A percentile compares a stretch with the other conserved stretches of the same genome.
phyloP scores from a whole-genome alignment of 2,888 invertebrate species.

The Drosophila helvetica region DNA sequence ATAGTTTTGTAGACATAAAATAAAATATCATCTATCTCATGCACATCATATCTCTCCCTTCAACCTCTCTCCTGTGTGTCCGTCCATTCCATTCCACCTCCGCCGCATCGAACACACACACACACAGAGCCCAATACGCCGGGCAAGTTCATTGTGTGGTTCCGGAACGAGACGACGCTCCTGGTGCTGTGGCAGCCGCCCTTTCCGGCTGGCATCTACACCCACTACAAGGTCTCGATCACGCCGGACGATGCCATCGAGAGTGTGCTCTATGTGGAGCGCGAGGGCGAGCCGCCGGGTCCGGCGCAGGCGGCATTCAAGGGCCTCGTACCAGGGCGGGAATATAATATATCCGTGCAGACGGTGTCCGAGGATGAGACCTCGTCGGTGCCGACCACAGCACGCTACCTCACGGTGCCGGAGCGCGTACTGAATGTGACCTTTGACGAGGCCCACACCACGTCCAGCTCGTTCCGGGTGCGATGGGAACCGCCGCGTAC shows the following conservation, averaged over 20 bases:
- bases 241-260: slow-evolving; percentile 95
- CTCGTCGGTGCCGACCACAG: slow-evolving; percentile 95
- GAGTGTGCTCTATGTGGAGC: slow-evolving; percentile 94
- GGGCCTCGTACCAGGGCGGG: slow-evolving; percentile 93
- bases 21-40: background rate
- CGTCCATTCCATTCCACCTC: slow-evolving; percentile 3
- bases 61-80: background rate
- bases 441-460: slow-evolving; percentile 89
- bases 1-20: background rate
- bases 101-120: slow-evolving; percentile 43
- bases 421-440: slow-evolving; percentile 93
- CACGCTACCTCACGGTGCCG: slow-evolving; percentile 96
- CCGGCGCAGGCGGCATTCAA: slow-evolving; percentile 98
- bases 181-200: slow-evolving; percentile 97
- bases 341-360: slow-evolving; percentile 97
- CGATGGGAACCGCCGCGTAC: slow-evolving; percentile 94
- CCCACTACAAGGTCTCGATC: slow-evolving; percentile 96
- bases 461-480: slow-evolving; percentile 91
- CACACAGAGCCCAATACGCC: slow-evolving; percentile 94
- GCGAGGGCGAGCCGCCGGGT: slow-evolving; percentile 96
- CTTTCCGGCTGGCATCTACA: slow-evolving; percentile 96
- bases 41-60: slow-evolving; percentile 1
- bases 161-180: slow-evolving; percentile 96
- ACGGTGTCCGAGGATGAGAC: slow-evolving; percentile 96
- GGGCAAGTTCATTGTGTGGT: slow-evolving; percentile 98